Base-by-base conservation (phyloP, 2,888 invertebrate genomes). In the Xiphydria camelus region DNA sequence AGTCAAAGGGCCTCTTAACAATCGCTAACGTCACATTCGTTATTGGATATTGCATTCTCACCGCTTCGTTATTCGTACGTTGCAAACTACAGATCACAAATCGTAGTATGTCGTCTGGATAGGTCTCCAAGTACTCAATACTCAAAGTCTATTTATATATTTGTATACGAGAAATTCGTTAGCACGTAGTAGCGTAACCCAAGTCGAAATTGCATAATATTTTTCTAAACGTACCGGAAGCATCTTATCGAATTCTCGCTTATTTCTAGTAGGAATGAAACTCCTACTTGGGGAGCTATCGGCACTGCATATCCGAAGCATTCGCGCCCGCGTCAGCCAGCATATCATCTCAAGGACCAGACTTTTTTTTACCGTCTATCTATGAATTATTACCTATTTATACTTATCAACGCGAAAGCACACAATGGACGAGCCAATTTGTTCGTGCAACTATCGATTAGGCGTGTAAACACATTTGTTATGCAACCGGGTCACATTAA, bases 271-370 rank as follows among this genome's bases (percentile, higher is more conserved):
- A 4, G 32, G 22, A 40, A 21, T 36, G n/a, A n/a, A n/a, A n/a
- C 25, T 42, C 36, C 20, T 32, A 49, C 33, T 37, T 50, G 50
- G 45, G 35, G 33, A 51, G 39, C 35, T 45, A 49, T 35, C 29
- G 39, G 33, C 45, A 40, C 36, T 34, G 19, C 41, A 41, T 41
- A 39, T 49, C 45, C 22, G 20, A 34, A 36, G 34, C 33, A 17
- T 46, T 49, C 43, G 39, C 50, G 45, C 49, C 47, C 47, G 52
- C 45, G 52, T 54, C 50, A 57, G 57, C 49, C 59, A 62, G 63
- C 68, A 68, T 68, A 68, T 68, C 68, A 66, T 53, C 47, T 47
- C 46, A 61, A 59, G 61, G 64, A 63, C 63, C 64, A 63, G 51
- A 45, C 40, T 50, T 44, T 26, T 26, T 26, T 26, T 26, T 12